Conservation (phyloP, 2,113 vertebrate genomes). For the Heloderma charlesbogerti region DNA sequence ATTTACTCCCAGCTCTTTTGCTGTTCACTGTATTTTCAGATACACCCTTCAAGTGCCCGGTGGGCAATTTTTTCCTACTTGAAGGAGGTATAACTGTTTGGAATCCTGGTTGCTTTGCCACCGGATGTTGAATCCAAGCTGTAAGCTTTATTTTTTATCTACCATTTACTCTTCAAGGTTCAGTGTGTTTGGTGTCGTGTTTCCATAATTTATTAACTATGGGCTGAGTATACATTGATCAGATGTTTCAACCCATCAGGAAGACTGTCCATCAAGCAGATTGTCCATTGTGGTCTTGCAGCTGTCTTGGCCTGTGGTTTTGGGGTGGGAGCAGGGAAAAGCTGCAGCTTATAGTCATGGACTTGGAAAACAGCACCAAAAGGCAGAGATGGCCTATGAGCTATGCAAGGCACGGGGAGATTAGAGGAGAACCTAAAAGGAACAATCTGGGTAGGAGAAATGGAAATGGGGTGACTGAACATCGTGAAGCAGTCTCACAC, state of each 20-base stretch:
- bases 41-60: rapidly evolving
- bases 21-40: rapidly evolving
- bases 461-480: background rate
- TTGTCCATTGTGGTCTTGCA: background rate
- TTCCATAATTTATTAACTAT: background rate
- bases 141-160: background rate
- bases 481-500: background rate
- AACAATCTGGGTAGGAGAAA: background rate
- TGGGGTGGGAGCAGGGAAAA: background rate
- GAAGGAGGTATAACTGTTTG: background rate
- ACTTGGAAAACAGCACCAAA: background rate
- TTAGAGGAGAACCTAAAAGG: background rate
- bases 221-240: background rate
- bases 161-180: background rate
- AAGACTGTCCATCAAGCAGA: background rate
- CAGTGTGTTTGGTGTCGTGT: background rate
- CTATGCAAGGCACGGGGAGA: background rate
- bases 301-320: background rate
- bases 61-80: background rate
- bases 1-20: rapidly evolving
- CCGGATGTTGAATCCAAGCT: background rate
- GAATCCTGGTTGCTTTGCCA: slow-evolving; percentile 16
- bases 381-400: background rate
- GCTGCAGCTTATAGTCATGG: background rate
- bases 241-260: background rate